Conservation (phyloP, 2,888 invertebrate genomes). For the Chalcis sispes region DNA sequence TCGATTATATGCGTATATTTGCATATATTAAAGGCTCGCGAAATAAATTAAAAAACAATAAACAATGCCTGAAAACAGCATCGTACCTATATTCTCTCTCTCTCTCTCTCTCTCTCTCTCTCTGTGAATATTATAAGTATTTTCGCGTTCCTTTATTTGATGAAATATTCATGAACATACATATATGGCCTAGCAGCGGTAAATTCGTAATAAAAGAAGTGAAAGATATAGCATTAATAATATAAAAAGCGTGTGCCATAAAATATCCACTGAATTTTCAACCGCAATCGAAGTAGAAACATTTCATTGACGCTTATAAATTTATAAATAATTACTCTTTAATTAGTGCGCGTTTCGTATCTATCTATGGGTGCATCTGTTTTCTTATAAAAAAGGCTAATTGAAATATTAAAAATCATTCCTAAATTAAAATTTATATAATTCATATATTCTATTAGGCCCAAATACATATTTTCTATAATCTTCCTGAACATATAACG, state of each 20-base stretch:
- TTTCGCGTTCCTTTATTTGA: slow-evolving; percentile 1
- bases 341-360: slow-evolving; percentile 7
- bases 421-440: no score
- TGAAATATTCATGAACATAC: slow-evolving; percentile 44
- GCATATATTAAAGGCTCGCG: not conserved
- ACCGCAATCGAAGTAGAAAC: not conserved
- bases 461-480: no score
- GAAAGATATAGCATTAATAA: no score
- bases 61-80: slow-evolving; percentile 12
- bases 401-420: no score
- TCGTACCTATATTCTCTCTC: slow-evolving; percentile 24
- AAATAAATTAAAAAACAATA: slow-evolving; percentile 28
- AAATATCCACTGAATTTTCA: slow-evolving; percentile 35
- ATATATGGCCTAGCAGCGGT: slow-evolving; percentile 39
- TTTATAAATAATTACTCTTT: not conserved
- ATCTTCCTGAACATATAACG: no score
- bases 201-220: slow-evolving; percentile 42
- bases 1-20: not conserved
- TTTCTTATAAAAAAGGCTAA: no score
- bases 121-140: no score
- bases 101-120: no score
- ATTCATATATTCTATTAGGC: no score
- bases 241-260: slow-evolving; percentile 42
- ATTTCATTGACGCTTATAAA: not conserved
- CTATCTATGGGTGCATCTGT: not conserved